phyloP scores from a whole-genome alignment of 2,797 vertebrate genomes.

The Prionace glauca region DNA sequence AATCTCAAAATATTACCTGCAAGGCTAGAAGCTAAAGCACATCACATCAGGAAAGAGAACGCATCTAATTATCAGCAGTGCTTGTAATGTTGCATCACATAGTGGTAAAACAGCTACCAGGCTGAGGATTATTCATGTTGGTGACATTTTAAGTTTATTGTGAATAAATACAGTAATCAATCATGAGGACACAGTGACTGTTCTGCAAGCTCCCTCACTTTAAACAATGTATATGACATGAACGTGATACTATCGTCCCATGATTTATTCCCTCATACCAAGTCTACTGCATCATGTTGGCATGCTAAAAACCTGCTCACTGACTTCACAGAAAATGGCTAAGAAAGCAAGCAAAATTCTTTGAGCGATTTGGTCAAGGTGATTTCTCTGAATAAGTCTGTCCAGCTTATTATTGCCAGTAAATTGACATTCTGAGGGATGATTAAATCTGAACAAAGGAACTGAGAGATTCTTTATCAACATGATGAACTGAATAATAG shows the following conservation, averaged over 20 bases:
- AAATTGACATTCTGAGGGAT: neutral
- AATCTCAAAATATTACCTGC: neutral
- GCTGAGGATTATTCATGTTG: neutral
- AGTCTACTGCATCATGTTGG: neutral
- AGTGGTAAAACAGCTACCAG: neutral
- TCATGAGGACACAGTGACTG: neutral
- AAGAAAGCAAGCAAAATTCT: neutral
- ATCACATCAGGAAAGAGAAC: neutral
- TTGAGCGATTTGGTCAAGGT: neutral
- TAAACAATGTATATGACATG: constrained; percentile 3
- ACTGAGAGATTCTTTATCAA: neutral
- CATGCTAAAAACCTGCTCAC: neutral
- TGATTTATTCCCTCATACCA: constrained; percentile 11
- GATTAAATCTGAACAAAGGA: neutral
- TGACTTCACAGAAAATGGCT: neutral
- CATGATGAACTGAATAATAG: neutral
- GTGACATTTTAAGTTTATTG: constrained; percentile 27
- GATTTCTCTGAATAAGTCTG: no score
- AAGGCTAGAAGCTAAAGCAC: neutral
- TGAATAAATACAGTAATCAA: constrained; percentile 9
- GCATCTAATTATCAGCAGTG: neutral
- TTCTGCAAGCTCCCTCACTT: neutral
- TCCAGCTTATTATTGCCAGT: neutral
- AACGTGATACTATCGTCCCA: neutral
- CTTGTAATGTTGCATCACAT: neutral